Evolutionary conservation across 2,113 vertebrate genomes (phyloP).

Genomic region (Trematocara zebra): DNA sequence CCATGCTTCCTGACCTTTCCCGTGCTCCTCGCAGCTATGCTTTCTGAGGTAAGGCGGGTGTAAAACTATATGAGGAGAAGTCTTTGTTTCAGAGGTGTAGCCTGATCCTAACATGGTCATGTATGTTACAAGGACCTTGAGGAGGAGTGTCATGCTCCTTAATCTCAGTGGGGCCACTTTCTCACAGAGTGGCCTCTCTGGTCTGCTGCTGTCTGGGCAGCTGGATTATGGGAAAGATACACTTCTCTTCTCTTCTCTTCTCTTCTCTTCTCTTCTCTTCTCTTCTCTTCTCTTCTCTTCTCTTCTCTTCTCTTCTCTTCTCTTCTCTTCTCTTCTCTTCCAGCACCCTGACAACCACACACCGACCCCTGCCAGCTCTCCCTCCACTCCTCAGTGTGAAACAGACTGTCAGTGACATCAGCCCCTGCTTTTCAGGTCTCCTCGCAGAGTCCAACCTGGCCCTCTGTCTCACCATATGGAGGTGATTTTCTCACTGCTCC

Average conservation of each 20-base stretch:
- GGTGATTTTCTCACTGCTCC: conserved; percentile 45
- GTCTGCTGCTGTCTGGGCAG: conserved; percentile 9
- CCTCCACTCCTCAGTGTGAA: background rate
- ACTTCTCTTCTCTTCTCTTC: background rate
- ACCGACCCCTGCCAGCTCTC: background rate
- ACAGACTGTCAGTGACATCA: conserved; percentile 45
- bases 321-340: background rate
- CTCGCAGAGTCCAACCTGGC: background rate
- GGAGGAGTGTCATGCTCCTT: conserved; percentile 46
- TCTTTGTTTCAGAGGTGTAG: background rate
- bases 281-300: background rate
- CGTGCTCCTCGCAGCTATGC: background rate
- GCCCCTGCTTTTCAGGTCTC: conserved; percentile 24
- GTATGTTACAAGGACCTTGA: conserved; percentile 27
- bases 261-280: background rate
- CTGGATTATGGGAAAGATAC: conserved; percentile 26
- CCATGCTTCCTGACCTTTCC: background rate
- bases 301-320: background rate
- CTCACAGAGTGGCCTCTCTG: conserved; percentile 37
- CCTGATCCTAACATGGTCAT: conserved; percentile 30
- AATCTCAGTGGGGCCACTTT: conserved; percentile 45
- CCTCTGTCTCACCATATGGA: conserved; percentile 60
- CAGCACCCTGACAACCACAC: background rate
- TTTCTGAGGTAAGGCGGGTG: background rate
- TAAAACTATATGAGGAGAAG: background rate